Evolutionary conservation across 2,888 invertebrate species (phyloP).

Genomic region (Eilema depressum): DNA sequence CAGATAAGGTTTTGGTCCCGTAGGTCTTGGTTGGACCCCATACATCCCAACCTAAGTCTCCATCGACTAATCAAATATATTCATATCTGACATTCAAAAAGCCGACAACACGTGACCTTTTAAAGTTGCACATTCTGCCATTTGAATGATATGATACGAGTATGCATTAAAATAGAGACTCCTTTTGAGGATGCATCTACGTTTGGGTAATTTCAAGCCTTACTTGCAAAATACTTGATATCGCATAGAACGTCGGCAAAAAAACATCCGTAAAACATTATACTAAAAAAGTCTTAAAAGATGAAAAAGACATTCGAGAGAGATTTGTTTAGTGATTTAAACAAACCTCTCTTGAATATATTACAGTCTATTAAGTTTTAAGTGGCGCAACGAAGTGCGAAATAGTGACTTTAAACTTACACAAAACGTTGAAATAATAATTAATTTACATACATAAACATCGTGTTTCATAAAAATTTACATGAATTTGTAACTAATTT

Average conservation of each 20-base stretch:
- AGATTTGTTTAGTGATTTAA: not conserved
- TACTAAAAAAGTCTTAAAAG: not conserved
- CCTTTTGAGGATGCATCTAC: too few species aligned
- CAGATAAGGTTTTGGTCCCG: too few species aligned
- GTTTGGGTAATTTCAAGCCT: not conserved
- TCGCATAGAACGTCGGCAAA: not conserved
- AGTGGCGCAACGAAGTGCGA: not conserved
- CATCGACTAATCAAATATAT: not conserved
- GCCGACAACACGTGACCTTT: not conserved
- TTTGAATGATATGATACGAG: too few species aligned
- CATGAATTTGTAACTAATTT: not conserved
- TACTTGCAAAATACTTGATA: not conserved
- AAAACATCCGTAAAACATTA: not conserved
- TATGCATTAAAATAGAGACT: too few species aligned
- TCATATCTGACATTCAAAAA: not conserved
- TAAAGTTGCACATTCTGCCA: not conserved
- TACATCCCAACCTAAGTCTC: too few species aligned
- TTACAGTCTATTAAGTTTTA: not conserved
- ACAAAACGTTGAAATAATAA: not conserved
- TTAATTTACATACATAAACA: constrained; percentile 2
- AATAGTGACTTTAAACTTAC: not conserved
- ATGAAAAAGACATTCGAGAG: not conserved
- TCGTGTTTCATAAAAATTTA: not conserved
- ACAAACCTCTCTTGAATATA: not conserved
- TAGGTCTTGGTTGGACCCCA: too few species aligned